phyloP scores from a whole-genome alignment of 1,140 invertebrate genomes.

The Drosophila trapezifrons region DNA sequence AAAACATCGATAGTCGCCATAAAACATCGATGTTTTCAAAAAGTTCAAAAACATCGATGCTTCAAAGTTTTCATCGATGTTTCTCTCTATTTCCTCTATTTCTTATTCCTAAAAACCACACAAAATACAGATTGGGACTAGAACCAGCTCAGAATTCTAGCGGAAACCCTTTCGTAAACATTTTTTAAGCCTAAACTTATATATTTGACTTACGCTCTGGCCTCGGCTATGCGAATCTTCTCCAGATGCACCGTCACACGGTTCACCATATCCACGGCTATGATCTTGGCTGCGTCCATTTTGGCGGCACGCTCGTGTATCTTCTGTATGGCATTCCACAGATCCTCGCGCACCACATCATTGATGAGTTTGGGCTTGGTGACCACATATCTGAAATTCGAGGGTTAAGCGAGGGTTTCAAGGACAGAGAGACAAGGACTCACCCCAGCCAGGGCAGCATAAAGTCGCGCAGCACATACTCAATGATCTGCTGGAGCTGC shows the following conservation, averaged over 20 bases:
- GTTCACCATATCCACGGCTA: constrained; percentile 91
- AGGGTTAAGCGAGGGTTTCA: not conserved
- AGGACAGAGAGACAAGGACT: constrained; percentile 68
- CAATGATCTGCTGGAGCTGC: constrained; percentile 92
- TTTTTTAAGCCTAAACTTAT: no score
- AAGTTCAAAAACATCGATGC: no score
- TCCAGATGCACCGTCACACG: constrained; percentile 92
- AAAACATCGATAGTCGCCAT: no score
- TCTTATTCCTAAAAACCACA: no score
- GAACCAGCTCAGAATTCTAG: no score
- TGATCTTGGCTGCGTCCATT: constrained; percentile 92
- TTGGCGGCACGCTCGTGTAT: constrained; percentile 89
- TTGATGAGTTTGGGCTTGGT: constrained; percentile 86
- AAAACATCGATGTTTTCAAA: no score
- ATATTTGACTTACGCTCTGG: constrained; percentile 87
- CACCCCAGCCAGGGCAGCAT: constrained; percentile 89
- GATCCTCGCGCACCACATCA: constrained; percentile 90
- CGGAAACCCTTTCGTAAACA: no score
- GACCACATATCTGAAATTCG: constrained; percentile 65
- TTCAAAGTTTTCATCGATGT: no score
- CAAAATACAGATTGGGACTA: no score
- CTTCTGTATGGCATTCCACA: constrained; percentile 92
- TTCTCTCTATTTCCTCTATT: no score
- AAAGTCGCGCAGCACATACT: constrained; percentile 92
- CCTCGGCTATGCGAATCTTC: constrained; percentile 91